These are phyloP conservation scores for Psammodynastes pulverulentus DNA, from an alignment of 2,113 vertebrate genomes.

Conservation along the genomic window DNA sequence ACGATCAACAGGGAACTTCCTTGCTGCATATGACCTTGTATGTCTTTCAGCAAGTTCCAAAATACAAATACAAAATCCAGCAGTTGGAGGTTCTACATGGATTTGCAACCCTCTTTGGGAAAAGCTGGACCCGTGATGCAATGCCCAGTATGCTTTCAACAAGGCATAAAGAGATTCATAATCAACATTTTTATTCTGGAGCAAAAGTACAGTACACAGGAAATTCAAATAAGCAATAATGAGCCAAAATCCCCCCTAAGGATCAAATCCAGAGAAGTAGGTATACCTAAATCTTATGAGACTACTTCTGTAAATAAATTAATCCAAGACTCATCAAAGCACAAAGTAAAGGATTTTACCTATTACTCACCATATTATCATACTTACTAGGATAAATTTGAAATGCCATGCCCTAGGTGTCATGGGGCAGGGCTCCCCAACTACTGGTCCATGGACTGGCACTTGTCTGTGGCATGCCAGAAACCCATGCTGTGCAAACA, in stretches of 20 bases:
- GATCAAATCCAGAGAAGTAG: background rate
- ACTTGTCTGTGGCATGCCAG: no score
- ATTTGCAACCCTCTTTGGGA: conserved; percentile 15
- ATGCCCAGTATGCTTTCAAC: background rate
- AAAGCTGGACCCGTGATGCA: background rate
- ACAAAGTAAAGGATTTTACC: background rate
- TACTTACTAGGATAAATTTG: background rate
- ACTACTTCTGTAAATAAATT: background rate
- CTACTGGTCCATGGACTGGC: no score
- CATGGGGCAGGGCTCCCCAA: background rate
- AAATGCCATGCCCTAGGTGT: background rate
- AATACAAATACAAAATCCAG: conserved; percentile 13
- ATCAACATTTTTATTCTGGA: conserved; percentile 21
- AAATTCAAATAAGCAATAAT: background rate
- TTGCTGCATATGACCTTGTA: background rate
- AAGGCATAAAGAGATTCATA: conserved; percentile 12
- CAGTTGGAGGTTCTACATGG: background rate
- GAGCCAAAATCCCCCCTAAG: background rate
- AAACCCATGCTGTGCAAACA: no score
- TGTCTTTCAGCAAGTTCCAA: conserved; percentile 24
- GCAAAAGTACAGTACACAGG: background rate
- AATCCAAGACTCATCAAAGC: background rate
- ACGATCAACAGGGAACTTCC: conserved; percentile 16
- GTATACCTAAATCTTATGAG: background rate
- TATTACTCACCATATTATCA: background rate